Base-by-base conservation (phyloP, 2,888 invertebrate genomes). In the Physocephala rufipes region DNA sequence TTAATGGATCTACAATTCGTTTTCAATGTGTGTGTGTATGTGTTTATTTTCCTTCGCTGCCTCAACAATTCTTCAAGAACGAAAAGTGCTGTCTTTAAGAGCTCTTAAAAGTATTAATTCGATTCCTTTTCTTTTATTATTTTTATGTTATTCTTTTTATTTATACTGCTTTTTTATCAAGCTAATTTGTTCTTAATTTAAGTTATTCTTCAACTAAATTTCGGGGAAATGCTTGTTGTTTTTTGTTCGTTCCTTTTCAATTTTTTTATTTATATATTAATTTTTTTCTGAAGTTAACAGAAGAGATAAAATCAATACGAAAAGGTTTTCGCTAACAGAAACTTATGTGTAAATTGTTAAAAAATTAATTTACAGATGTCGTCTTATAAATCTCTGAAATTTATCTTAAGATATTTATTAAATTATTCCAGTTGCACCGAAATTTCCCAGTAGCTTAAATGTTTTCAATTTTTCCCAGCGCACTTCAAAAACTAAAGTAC, bases 1-100 rank as follows among this genome's bases (percentile, higher is more conserved):
- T 73, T 71, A 76, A 75, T 73, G 72, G 65, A 59, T 59, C 30
- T 53, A 16, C 21, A 28, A 53, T 13, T 65, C 36, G 9, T 49
- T 19, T 65, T 51, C 21, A 9, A 12, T 53, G 24, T 66, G 53
- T n/a, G 24, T 13, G 59, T 5, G 21, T 59, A 5, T 5, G 21
- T 59, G 16, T 19, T 13, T 24, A 4, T 24, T 15, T 55, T 21
- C 28, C 13, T 26, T 58, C 12, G 9, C 12, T n/a, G 15, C 28
- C 16, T 28, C n/a, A n/a, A n/a, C n/a, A n/a, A n/a, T 58, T 24
- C 28, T 58, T 24, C 26, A 36, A 36, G 36, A 36, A 7, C 36
- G 36, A 36, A 36, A 16, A 24, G 58, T 58, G 28, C 16, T 24
- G 58, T 28, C 28, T 26, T 28, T 58, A 58, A 28, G 24, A 58